Evolutionary conservation across 2,797 vertebrate genomes (phyloP), one percentile per base, ranked within the genome.

Genomic region (Numenius phaeopus): DNA sequence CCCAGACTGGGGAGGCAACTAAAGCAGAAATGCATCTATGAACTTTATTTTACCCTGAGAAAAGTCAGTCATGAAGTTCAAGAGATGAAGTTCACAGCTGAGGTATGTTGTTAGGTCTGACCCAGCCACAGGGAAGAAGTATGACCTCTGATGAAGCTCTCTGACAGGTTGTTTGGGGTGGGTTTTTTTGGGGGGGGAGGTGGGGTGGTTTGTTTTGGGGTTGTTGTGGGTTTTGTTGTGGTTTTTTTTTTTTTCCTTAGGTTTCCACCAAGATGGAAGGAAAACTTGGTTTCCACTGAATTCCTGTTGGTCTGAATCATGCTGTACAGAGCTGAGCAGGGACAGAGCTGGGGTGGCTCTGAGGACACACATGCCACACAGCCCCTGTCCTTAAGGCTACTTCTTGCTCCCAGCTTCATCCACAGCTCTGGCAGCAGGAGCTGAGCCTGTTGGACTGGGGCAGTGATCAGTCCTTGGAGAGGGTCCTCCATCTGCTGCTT

Each of bases 161-260:
- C 37, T 29, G 23, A 27, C 1, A 9, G 17, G 11, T 42, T 7
- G 4, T 39, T 67, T 85, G 27, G 4, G 5, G 69, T 79, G 11
- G 0, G 0, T 3, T 1, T 7, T 37, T 2, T 22, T 37, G 34
- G 34, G 10, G 12, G 27, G 9, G 29, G 18, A 21, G 39, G 27
- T 58, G n/a, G 14, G 20, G 29, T 44, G 3, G 4, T 69, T 30
- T 30, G 29, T 30, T 30, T 54, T 30, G 52, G 52, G 52, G 9
- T 29, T 52, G 12, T 11, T 59, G 42, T 24, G 30, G 3, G 1
- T 7, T 24, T 30, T 30, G 22, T 17, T 7, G 21, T 22, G n/a
- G 13, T 23, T 6, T 30, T 21, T 22, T 6, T 21, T 14, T 29
- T 8, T 12, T 49, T 26, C 37, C 23, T 13, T 11, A 14, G 5